Conservation (phyloP, 1,140 invertebrate species). For the Trypoxylus dichotomus region DNA sequence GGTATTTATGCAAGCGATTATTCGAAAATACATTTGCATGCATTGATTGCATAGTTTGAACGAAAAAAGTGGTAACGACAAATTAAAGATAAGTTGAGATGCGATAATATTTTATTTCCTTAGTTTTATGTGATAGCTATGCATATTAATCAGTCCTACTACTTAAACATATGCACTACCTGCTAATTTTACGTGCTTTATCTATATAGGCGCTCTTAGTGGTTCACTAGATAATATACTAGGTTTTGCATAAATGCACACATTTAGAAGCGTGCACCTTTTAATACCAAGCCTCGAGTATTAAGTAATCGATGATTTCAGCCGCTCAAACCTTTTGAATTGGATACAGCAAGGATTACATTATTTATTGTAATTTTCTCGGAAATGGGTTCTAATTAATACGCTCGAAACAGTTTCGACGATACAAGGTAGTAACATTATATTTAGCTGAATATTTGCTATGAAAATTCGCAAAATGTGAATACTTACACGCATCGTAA, state of each 20-base stretch:
- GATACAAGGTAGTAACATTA: background rate
- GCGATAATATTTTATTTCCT: no score
- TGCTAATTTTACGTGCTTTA: no score
- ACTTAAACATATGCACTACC: no score
- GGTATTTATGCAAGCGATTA: no score
- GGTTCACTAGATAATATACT: no score
- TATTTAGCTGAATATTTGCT: background rate
- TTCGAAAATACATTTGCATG: no score
- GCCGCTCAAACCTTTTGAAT: background rate
- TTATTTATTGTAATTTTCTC: background rate
- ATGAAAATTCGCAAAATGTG: background rate
- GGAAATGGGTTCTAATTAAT: slow-evolving; percentile 3
- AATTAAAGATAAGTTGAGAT: no score
- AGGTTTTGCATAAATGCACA: background rate
- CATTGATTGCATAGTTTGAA: no score
- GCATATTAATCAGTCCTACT: no score
- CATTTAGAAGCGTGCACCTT: background rate
- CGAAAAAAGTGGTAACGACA: no score
- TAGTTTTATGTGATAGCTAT: no score
- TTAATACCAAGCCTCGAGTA: background rate
- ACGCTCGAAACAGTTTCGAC: background rate
- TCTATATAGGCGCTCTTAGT: no score
- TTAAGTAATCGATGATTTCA: background rate
- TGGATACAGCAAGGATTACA: background rate
- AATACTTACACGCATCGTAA: background rate